Conservation (phyloP, 2,797 vertebrate genomes). For the Characodon lateralis region DNA sequence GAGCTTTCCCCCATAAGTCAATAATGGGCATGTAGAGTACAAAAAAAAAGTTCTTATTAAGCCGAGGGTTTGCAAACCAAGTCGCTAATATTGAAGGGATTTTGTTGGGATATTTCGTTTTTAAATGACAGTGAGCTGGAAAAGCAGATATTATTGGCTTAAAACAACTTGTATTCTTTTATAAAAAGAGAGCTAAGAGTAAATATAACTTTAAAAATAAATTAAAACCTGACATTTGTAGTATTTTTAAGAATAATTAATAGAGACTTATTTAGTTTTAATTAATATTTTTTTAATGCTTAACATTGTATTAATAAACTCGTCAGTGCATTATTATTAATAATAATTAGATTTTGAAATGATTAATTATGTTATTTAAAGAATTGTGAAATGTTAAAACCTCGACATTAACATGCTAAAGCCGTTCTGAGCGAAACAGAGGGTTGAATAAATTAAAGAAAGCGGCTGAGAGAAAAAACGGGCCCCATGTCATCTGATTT, state of each 20-base stretch:
- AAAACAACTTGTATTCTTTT: neutral
- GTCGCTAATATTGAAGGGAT: neutral
- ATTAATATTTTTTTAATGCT: neutral
- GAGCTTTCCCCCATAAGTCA: neutral
- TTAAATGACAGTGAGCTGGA: neutral
- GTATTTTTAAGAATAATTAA: neutral
- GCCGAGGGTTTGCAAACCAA: neutral
- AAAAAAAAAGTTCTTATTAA: neutral
- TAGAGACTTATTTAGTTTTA: neutral
- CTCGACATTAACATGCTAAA: constrained; percentile 27
- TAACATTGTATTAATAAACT: neutral
- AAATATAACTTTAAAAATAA: neutral
- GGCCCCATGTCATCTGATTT: constrained; percentile 62
- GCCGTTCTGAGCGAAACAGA: constrained; percentile 41
- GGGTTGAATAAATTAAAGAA: constrained; percentile 59
- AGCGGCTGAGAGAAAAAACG: neutral
- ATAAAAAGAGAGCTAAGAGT: neutral
- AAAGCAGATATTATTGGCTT: neutral
- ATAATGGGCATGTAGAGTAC: neutral
- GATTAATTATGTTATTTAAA: neutral
- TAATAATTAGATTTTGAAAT: neutral
- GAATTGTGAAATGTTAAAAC: neutral
- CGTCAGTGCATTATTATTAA: neutral
- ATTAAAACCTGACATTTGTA: neutral
- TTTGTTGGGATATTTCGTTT: neutral